Conservation (phyloP, 1,140 invertebrate genomes). For the Cardiocondyla obscurior region DNA sequence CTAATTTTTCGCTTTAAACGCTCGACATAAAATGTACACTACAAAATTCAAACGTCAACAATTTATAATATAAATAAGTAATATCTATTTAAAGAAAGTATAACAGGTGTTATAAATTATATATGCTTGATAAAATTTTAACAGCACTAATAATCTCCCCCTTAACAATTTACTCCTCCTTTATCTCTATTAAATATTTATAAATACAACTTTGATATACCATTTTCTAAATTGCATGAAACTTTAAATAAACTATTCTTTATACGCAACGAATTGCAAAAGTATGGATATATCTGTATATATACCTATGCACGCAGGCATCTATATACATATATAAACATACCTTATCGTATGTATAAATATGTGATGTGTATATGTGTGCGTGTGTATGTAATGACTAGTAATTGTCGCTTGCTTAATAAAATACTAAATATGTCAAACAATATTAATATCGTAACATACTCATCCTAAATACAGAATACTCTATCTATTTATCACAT, state of each 20-base stretch:
- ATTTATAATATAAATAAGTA: background rate
- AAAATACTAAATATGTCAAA: slow-evolving; percentile 31
- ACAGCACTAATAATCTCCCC: slow-evolving; percentile 4
- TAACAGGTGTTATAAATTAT: slow-evolving; percentile 35
- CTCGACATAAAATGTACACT: slow-evolving; percentile 6
- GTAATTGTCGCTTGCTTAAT: slow-evolving; percentile 13
- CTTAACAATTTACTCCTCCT: background rate
- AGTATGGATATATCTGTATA: slow-evolving; percentile 43
- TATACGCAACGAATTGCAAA: slow-evolving; percentile 35
- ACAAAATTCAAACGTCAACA: slow-evolving; percentile 14
- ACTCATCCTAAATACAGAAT: slow-evolving; percentile 12
- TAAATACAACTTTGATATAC: slow-evolving; percentile 53
- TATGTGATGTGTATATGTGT: background rate
- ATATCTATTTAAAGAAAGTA: slow-evolving; percentile 21
- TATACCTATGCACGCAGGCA: slow-evolving; percentile 2
- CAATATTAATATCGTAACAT: slow-evolving; percentile 33
- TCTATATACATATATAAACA: slow-evolving; percentile 40
- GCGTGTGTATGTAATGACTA: background rate
- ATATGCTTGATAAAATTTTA: slow-evolving; percentile 20
- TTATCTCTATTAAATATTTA: slow-evolving; percentile 53
- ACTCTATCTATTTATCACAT: slow-evolving; percentile 23
- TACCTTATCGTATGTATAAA: slow-evolving; percentile 34
- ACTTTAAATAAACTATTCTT: slow-evolving; percentile 49
- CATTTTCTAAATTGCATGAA: slow-evolving; percentile 54
- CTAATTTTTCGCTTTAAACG: slow-evolving; percentile 5